Evolutionary conservation across 2,888 invertebrate species (phyloP).

Genomic region (Antitype chi): DNA sequence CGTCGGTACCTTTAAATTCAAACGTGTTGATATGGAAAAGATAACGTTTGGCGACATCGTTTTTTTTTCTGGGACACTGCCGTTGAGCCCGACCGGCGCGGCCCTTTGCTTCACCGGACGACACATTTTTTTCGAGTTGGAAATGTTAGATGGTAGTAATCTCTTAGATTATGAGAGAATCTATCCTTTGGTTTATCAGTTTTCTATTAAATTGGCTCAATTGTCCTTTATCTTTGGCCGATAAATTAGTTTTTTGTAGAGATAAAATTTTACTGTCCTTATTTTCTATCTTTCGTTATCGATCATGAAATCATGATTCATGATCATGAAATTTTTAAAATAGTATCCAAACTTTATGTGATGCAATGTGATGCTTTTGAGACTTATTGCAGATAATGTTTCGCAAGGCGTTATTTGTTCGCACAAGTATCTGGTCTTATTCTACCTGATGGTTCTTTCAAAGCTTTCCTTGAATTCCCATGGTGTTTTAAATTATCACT

Average conservation of each 20-base stretch:
- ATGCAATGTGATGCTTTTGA: background rate
- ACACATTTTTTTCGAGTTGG: conserved; percentile 59
- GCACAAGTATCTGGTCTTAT: background rate
- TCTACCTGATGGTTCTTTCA: background rate
- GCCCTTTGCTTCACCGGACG: conserved; percentile 54
- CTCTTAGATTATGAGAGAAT: conserved; percentile 29
- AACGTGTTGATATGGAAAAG: conserved; percentile 73
- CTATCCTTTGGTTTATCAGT: conserved; percentile 25
- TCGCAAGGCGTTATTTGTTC: conserved; percentile 10
- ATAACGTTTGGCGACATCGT: conserved; percentile 76
- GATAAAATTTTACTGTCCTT: background rate
- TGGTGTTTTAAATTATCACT: no score
- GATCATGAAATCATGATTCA: no score
- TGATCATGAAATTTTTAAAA: no score
- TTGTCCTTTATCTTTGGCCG: conserved; percentile 32
- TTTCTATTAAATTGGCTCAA: conserved; percentile 39
- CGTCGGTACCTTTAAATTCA: conserved; percentile 58
- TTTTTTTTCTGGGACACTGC: conserved; percentile 30
- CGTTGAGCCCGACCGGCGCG: background rate
- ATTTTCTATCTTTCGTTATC: background rate
- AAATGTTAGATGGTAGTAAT: conserved; percentile 41
- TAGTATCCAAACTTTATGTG: background rate
- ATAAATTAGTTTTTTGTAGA: conserved; percentile 32
- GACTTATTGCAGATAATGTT: conserved; percentile 17
- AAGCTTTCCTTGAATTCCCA: background rate